phyloP scores from a whole-genome alignment of 2,113 vertebrate species.

The Kobus ellipsiprymnus region DNA sequence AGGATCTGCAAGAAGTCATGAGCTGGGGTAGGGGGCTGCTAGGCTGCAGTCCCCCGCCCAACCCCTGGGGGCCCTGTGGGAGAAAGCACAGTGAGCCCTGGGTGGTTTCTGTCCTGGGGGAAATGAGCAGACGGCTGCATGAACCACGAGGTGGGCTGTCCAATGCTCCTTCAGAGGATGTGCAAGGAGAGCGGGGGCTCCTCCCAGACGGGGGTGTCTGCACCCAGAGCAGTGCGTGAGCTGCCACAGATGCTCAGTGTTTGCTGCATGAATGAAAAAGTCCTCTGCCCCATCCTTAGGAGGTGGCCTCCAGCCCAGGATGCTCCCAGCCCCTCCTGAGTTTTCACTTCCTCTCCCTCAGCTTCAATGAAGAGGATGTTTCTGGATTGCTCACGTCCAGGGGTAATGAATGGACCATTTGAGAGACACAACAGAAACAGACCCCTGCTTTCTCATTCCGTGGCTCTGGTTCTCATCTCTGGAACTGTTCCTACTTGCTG shows the following conservation, averaged over 20 bases:
- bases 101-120: not conserved
- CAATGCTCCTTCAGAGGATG: not conserved
- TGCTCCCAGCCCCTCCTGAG: not conserved
- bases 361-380: not conserved
- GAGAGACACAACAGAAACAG: not conserved
- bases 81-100: accelerated
- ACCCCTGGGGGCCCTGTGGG: not conserved
- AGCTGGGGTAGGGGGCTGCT: too few species aligned
- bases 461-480: not conserved
- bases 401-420: accelerated
- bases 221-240: accelerated
- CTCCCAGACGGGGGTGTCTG: accelerated
- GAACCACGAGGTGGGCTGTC: accelerated
- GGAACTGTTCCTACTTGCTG: not conserved
- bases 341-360: not conserved
- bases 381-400: not conserved
- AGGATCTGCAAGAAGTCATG: not conserved
- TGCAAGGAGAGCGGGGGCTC: accelerated
- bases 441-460: accelerated
- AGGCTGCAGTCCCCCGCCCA: accelerated
- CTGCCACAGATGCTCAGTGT: accelerated
- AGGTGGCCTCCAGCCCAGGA: not conserved
- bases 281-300: too few species aligned
- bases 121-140: accelerated
- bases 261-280: not conserved